Percentiles rank a stretch among this genome's conserved stretches.
Evolutionary conservation across 2,888 invertebrate genomes (phyloP).

Genomic region (Polylopha cassiicola): DNA sequence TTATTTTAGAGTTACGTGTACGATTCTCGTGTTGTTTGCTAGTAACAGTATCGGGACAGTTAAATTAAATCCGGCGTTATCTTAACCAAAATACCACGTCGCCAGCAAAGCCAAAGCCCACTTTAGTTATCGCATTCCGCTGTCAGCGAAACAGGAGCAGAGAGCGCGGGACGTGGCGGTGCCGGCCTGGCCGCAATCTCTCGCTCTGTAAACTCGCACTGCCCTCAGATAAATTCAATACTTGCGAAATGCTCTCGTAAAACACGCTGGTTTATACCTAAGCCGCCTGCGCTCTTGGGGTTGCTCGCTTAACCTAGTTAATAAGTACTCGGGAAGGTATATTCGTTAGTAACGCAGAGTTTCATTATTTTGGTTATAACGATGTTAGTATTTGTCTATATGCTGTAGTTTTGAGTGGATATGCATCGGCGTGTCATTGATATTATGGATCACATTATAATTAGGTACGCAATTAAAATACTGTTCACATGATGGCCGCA

Average conservation of each 20-base stretch:
- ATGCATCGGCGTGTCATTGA: too few relatives aligned
- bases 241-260: constrained; percentile 72
- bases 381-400: too few relatives aligned
- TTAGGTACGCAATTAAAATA: background rate
- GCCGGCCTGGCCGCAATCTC: constrained; percentile 52
- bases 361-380: too few relatives aligned
- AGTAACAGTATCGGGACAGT: constrained; percentile 39
- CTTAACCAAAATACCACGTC: constrained; percentile 52
- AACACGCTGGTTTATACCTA: constrained; percentile 31
- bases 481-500: background rate
- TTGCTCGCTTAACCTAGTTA: constrained; percentile 21
- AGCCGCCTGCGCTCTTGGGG: constrained; percentile 18
- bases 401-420: too few relatives aligned
- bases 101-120: constrained; percentile 58
- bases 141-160: constrained; percentile 66
- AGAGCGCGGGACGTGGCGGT: constrained; percentile 35
- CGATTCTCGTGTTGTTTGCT: constrained; percentile 33
- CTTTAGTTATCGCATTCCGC: constrained; percentile 68
- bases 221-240: constrained; percentile 71
- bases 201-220: constrained; percentile 50
- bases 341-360: too few relatives aligned
- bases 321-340: constrained; percentile 13
- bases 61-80: constrained; percentile 48
- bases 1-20: constrained; percentile 30
- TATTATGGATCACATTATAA: too few relatives aligned